Percentiles rank a stretch among this genome's conserved stretches.
These are phyloP conservation scores for Hermaeophaga mercurialis DNA, from an alignment of 2,888 invertebrate genomes.

Conservation along the genomic window DNA sequence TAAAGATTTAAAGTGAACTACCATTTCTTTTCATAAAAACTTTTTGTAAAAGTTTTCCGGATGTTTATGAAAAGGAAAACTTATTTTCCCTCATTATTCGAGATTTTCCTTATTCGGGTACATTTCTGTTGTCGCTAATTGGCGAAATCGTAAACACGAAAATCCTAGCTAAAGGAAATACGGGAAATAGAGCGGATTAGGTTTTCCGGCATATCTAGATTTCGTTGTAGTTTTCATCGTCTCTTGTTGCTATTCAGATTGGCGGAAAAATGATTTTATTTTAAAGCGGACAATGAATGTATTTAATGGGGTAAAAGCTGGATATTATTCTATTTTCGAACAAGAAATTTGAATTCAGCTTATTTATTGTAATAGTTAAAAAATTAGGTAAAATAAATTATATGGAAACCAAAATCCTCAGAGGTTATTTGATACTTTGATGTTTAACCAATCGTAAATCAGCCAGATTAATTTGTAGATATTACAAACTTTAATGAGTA, in stretches of 20 bases:
- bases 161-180: constrained; percentile 8
- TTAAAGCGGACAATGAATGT: neutral
- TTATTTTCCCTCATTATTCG: constrained; percentile 16
- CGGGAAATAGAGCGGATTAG: constrained; percentile 8
- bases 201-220: constrained; percentile 12
- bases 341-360: no score
- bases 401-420: no score
- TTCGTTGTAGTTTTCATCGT: neutral
- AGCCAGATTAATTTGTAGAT: no score
- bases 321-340: no score
- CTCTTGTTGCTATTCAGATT: neutral
- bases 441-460: no score
- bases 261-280: neutral
- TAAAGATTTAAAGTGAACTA: neutral
- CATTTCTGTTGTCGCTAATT: constrained; percentile 17
- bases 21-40: neutral
- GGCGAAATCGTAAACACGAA: constrained; percentile 15
- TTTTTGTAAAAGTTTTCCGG: constrained; percentile 1
- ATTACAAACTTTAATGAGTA: no score
- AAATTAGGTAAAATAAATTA: no score
- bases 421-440: no score
- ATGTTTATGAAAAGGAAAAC: constrained; percentile 18
- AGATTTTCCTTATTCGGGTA: constrained; percentile 14
- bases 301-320: neutral
- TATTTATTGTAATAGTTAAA: no score